These are phyloP conservation scores for Echeneis naucrates DNA, from an alignment of 2,797 vertebrate genomes.

Conservation along the genomic window DNA sequence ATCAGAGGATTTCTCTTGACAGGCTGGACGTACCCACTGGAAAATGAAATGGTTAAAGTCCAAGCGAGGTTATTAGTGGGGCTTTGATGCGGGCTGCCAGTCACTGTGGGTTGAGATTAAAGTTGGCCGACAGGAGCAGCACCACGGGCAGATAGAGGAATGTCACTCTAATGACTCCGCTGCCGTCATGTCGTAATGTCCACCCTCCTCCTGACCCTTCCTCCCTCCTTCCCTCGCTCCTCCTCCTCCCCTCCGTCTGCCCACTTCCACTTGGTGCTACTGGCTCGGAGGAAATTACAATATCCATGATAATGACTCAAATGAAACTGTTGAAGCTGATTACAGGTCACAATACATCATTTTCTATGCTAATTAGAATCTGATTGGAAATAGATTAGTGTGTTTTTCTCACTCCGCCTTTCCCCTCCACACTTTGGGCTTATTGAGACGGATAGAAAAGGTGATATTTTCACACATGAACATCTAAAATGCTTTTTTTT, in stretches of 20 bases:
- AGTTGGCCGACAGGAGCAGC: slow-evolving; percentile 53
- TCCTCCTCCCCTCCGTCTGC: slow-evolving; percentile 27
- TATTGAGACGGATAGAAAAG: slow-evolving; percentile 58
- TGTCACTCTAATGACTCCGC: slow-evolving; percentile 71
- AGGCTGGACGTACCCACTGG: slow-evolving; percentile 44
- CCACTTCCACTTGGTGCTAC: slow-evolving; percentile 55
- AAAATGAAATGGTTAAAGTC: slow-evolving; percentile 73
- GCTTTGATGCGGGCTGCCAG: slow-evolving; percentile 62
- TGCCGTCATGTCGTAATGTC: slow-evolving; percentile 67
- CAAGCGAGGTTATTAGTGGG: slow-evolving; percentile 65
- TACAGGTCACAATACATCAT: slow-evolving; percentile 81
- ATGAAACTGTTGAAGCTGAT: slow-evolving; percentile 78
- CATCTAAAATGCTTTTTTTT: slow-evolving; percentile 21
- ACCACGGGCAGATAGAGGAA: slow-evolving; percentile 65
- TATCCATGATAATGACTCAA: slow-evolving; percentile 80
- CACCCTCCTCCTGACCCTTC: slow-evolving; percentile 61
- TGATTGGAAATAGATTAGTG: slow-evolving; percentile 82
- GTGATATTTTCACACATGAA: slow-evolving; percentile 34
- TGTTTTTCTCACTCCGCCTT: slow-evolving; percentile 66
- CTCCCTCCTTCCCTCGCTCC: slow-evolving; percentile 37
- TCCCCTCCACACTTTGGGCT: slow-evolving; percentile 45
- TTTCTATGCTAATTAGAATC: slow-evolving; percentile 79
- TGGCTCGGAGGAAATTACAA: slow-evolving; percentile 75
- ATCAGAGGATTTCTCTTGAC: slow-evolving; percentile 65
- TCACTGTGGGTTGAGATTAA: slow-evolving; percentile 69